A percentile compares a stretch with the other conserved stretches of the same genome.
Evolutionary conservation across 1,140 invertebrate species (phyloP).

Genomic region (Lepidurus packardi): DNA sequence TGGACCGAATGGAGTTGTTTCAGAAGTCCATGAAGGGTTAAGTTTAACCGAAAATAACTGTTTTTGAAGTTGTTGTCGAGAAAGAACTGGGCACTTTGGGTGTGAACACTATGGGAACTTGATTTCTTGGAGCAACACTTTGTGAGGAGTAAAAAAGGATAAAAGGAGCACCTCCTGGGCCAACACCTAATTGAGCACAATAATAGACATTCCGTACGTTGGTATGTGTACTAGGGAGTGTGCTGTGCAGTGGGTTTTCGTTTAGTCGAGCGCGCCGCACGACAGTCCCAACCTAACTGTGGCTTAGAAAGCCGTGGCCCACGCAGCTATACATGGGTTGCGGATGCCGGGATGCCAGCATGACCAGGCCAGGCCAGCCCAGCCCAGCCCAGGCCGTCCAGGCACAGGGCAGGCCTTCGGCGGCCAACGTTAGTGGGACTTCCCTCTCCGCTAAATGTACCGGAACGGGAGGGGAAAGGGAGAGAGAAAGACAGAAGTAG

Average conservation of each 20-base stretch:
- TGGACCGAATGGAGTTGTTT: background rate
- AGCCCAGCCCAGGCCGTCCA: background rate
- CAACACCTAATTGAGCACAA: background rate
- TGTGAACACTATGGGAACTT: background rate
- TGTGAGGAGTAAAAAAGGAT: background rate
- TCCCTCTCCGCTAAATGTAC: conserved; percentile 15
- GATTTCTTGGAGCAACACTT: background rate
- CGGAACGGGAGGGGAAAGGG: background rate
- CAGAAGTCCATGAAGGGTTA: background rate
- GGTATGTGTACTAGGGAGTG: background rate
- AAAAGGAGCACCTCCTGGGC: background rate
- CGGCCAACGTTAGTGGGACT: background rate
- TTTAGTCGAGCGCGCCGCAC: conserved; percentile 9
- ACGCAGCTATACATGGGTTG: conserved; percentile 12
- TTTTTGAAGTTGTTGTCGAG: no score
- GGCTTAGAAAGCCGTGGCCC: conserved; percentile 3
- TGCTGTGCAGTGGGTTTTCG: background rate
- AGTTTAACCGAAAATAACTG: no score
- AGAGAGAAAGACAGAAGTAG: background rate
- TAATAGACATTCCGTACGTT: conserved; percentile 10
- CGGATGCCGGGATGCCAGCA: background rate
- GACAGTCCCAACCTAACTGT: conserved; percentile 14
- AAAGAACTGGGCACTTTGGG: background rate
- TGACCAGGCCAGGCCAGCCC: background rate
- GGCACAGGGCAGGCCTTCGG: conserved; percentile 19